Percentiles rank a stretch among this genome's conserved stretches.
These are phyloP conservation scores for Callionymus lyra DNA, from an alignment of 2,113 vertebrate species.

Conservation along the genomic window DNA sequence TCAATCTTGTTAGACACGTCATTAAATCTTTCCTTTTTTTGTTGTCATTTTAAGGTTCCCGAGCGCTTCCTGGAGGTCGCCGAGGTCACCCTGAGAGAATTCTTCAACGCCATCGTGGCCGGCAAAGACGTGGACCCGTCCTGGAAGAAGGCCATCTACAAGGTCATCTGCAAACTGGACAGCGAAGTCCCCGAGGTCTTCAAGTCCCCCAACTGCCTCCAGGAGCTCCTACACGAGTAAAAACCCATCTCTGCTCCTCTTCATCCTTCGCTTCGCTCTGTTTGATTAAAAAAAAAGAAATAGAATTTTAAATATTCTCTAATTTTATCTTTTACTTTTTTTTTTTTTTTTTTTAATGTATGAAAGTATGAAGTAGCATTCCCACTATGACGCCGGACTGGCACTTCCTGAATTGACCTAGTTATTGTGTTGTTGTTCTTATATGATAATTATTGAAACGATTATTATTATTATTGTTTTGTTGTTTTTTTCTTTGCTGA, in stretches of 20 bases:
- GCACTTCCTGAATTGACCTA: constrained; percentile 51
- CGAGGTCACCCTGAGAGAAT: constrained; percentile 97
- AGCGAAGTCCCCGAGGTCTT: constrained; percentile 97
- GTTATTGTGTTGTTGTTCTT: constrained; percentile 58
- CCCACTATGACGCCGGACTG: constrained; percentile 42
- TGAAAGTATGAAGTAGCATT: constrained; percentile 69
- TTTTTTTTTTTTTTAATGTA: constrained; percentile 55
- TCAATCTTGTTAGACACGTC: no score
- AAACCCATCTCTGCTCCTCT: constrained; percentile 27
- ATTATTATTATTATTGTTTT: constrained; percentile 61
- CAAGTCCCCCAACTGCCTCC: constrained; percentile 98
- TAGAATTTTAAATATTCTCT: constrained; percentile 16
- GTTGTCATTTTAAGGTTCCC: constrained; percentile 94
- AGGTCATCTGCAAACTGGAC: constrained; percentile 99
- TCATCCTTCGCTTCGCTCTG: constrained; percentile 56
- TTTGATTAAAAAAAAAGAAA: constrained; percentile 26
- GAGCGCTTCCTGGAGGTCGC: constrained; percentile 98
- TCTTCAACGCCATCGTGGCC: constrained; percentile 98
- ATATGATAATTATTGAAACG: constrained; percentile 36
- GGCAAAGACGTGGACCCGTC: constrained; percentile 98
- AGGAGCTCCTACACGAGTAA: constrained; percentile 98
- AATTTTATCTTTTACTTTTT: constrained; percentile 28
- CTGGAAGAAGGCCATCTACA: constrained; percentile 99
- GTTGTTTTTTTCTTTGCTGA: constrained; percentile 66
- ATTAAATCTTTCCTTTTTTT: constrained; percentile 53